Evolutionary conservation across 2,888 invertebrate species (phyloP), one percentile per base, ranked within the genome.

Genomic region (Euphydryas editha): DNA sequence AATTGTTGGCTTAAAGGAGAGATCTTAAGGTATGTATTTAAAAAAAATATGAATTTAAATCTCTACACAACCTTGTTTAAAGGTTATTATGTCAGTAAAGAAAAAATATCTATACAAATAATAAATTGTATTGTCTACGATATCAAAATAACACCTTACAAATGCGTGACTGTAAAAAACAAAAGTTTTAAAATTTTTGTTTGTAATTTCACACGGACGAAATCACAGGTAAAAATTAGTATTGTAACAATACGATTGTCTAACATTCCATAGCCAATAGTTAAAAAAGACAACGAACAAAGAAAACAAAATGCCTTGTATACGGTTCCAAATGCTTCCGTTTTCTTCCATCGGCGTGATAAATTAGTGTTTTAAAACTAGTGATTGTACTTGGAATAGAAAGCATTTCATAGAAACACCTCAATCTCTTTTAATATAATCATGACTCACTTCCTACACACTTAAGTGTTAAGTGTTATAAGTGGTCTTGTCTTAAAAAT

Each of bases 381-480:
- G 24, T 47, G 47, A 51, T 24, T 24, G n/a, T n/a, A 51, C 15
- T 21, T 13, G 24, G 49, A 51, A 24, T 51, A 51, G 49, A 51
- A 51, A 51, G 49, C 21, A 51, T 15, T 24, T 15, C 21, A 24
- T 15, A 20, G 49, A 51, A 24, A 51, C 24, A 8, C 1, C 13
- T 51, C 15, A n/a, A 51, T 51, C 1, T 51, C 15, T 15, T 24
- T 24, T 24, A 21, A 49, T 15, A 6, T 13, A 15, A 21, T 10
- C 13, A 13, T 18, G 17, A 17, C 11, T 5, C 11, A 13, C 5
- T 18, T 47, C 13, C 21, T 21, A 51, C 15, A 24, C 21, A 47
- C 17, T 21, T 8, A 47, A 20, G 8, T 17, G 7, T 51, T 24
- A 21, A 7, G 7, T 15, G 11, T n/a, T 13, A 51, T 24, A 24